Percentiles rank a stretch among this genome's conserved stretches.
phyloP scores from a whole-genome alignment of 2,113 vertebrate species.

The Sturnus vulgaris region DNA sequence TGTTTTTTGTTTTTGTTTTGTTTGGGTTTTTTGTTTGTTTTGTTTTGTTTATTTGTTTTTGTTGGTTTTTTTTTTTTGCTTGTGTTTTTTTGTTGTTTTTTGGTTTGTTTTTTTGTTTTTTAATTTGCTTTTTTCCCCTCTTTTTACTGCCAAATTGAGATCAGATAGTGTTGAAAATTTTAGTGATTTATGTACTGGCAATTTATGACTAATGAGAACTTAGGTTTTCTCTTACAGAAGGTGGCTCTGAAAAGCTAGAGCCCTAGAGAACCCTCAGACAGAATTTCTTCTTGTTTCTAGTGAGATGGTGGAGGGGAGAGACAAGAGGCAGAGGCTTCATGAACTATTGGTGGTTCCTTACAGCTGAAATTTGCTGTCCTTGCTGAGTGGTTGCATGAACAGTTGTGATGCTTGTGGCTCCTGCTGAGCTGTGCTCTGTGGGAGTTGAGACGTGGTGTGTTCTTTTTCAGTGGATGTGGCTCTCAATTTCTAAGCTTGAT shows the following conservation, averaged over 20 bases:
- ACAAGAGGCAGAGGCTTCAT: neutral
- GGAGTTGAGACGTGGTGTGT: conserved; percentile 14
- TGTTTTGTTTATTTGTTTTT: too few species aligned
- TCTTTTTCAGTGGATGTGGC: conserved; percentile 28
- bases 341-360: neutral
- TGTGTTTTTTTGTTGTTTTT: neutral
- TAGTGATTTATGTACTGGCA: accelerated
- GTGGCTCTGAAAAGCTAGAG: neutral
- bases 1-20: too few species aligned
- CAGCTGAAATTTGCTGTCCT: neutral
- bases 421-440: conserved; percentile 40
- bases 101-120: too few species aligned
- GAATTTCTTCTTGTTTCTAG: neutral
- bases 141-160: neutral
- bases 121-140: too few species aligned
- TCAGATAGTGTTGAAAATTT: neutral
- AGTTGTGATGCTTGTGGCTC: neutral
- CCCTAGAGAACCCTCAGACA: neutral
- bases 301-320: neutral
- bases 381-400: neutral
- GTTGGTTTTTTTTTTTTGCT: too few species aligned
- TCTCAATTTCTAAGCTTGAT: conserved; percentile 19
- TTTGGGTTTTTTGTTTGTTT: too few species aligned
- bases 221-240: neutral
- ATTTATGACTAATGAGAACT: neutral